phyloP scores from a whole-genome alignment of 1,140 invertebrate genomes.

The Daktulosphaira vitifoliae region DNA sequence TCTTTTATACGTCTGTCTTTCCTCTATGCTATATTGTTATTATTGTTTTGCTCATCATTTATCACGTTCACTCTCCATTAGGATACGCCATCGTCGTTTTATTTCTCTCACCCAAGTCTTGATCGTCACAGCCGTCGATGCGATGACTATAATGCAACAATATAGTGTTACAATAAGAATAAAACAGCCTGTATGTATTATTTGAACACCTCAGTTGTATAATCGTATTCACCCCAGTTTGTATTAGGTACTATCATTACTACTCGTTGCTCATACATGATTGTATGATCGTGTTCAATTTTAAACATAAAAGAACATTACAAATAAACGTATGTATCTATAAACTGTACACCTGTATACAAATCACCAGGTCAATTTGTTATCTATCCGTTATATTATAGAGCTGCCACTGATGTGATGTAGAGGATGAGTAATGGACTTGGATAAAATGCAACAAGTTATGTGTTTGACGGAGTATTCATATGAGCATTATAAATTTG shows the following conservation, averaged over 20 bases:
- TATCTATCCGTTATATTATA: slow-evolving; percentile 5
- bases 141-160: no score
- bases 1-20: no score
- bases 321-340: not conserved
- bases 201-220: not conserved
- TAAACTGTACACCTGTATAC: not conserved
- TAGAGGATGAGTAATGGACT: slow-evolving; percentile 9
- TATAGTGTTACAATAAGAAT: no score
- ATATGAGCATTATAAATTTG: no score
- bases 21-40: no score
- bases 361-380: slow-evolving; percentile 16
- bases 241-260: not conserved
- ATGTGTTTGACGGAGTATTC: not conserved
- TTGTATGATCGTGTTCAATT: no score
- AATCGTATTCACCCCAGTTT: slow-evolving; percentile 22
- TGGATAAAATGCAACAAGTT: not conserved
- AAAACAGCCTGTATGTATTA: not conserved
- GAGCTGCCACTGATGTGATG: not conserved
- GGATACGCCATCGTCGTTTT: slow-evolving; percentile 7
- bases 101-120: slow-evolving; percentile 31
- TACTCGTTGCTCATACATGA: no score
- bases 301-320: no score
- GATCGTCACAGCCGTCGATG: slow-evolving; percentile 9
- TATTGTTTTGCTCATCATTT: slow-evolving; percentile 28
- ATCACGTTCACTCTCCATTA: slow-evolving; percentile 5